These are phyloP conservation scores for Benitochromis conjunctus DNA, from an alignment of 2,113 vertebrate genomes.

Conservation along the genomic window DNA sequence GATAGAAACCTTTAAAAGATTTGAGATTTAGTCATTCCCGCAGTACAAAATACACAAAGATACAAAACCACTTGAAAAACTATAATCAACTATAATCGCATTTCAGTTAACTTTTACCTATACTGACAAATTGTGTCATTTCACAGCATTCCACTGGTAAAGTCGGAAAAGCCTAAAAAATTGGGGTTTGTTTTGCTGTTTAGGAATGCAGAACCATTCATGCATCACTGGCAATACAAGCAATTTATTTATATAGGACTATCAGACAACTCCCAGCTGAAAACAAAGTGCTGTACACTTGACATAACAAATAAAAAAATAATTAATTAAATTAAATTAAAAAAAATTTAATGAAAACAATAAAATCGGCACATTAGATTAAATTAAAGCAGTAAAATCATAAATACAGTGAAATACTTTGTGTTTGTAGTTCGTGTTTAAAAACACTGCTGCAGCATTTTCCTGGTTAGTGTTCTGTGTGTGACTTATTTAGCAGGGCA, in stretches of 20 bases:
- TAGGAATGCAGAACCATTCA: background rate
- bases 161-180: background rate
- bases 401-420: background rate
- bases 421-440: background rate
- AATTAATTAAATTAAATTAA: background rate
- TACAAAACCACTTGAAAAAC: background rate
- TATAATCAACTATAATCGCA: background rate
- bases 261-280: background rate
- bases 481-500: background rate
- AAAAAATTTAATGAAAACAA: no score
- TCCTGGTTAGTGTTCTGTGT: background rate
- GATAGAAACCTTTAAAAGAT: background rate
- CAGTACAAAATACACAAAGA: background rate
- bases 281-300: background rate
- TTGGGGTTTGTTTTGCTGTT: background rate
- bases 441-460: background rate
- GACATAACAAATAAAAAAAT: background rate
- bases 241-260: background rate
- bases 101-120: background rate
- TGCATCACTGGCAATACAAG: background rate
- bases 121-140: background rate
- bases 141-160: background rate
- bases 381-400: background rate
- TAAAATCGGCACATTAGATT: background rate
- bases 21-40: background rate